Evolutionary conservation across 1,140 invertebrate genomes (phyloP).

Genomic region (Trinorchestia longiramus): DNA sequence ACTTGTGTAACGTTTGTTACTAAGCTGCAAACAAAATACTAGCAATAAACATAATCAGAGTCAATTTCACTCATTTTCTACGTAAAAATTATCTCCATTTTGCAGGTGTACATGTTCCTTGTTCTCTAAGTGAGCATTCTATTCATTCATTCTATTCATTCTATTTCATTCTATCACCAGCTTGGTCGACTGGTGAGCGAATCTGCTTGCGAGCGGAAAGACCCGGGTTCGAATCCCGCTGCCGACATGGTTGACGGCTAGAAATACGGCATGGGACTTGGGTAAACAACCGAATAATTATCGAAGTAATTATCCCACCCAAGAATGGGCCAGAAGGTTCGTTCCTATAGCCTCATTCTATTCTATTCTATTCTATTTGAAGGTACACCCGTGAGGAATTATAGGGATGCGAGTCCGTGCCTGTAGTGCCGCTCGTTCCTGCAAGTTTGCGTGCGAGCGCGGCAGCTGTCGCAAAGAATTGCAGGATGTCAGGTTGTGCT

Average conservation of each 20-base stretch:
- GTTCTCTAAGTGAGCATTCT: background rate
- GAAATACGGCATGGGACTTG: too few species aligned
- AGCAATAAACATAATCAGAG: background rate
- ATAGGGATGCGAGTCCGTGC: background rate
- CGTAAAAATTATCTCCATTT: background rate
- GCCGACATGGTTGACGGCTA: too few species aligned
- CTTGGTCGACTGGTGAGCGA: too few species aligned
- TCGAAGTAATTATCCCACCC: too few species aligned
- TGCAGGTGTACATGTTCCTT: background rate
- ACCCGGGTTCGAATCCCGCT: too few species aligned
- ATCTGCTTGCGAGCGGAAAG: too few species aligned
- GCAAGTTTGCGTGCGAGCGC: background rate
- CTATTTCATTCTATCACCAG: too few species aligned
- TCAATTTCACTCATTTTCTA: background rate
- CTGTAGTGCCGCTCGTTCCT: background rate
- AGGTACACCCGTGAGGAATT: background rate
- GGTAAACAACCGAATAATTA: too few species aligned
- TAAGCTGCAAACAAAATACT: background rate
- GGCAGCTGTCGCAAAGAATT: slow-evolving; percentile 33
- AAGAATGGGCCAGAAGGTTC: too few species aligned
- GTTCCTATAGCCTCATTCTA: too few species aligned
- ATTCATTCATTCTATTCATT: too few species aligned
- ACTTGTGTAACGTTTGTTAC: background rate
- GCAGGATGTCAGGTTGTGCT: background rate
- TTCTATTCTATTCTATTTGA: too few species aligned